A percentile compares a stretch with the other conserved stretches of the same genome.
These are phyloP conservation scores for Delichon dasypus DNA, from an alignment of 2,797 vertebrate genomes.

Conservation along the genomic window DNA sequence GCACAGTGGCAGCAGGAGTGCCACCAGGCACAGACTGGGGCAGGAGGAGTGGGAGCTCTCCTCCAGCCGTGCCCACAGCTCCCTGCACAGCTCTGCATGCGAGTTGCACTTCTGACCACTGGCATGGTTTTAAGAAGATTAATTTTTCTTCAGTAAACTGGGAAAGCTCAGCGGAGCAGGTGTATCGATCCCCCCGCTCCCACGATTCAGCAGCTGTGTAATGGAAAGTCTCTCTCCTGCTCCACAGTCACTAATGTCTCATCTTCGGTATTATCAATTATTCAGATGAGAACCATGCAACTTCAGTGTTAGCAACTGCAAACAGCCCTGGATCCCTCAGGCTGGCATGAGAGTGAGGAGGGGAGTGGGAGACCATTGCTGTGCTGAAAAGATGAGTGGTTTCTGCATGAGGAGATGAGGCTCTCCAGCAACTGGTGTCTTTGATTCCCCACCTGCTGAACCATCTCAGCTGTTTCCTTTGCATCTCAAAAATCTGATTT, in stretches of 20 bases:
- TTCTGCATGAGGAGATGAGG: neutral
- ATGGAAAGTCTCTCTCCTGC: conserved; percentile 37
- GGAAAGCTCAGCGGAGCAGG: neutral
- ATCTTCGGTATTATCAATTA: conserved; percentile 61
- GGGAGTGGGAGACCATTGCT: neutral
- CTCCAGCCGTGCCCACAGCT: neutral
- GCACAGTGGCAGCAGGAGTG: neutral
- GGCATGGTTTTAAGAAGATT: neutral
- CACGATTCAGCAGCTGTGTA: conserved; percentile 26
- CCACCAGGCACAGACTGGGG: neutral
- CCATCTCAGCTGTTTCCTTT: neutral
- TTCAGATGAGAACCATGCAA: conserved; percentile 39
- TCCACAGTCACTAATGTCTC: conserved; percentile 54
- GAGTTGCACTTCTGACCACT: neutral
- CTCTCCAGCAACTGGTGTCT: neutral
- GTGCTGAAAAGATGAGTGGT: neutral
- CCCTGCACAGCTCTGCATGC: rapidly evolving
- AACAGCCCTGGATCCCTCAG: neutral
- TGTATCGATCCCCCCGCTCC: conserved; percentile 23
- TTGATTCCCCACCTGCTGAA: neutral
- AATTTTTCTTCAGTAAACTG: conserved; percentile 9
- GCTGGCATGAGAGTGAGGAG: neutral
- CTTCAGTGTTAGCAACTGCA: conserved; percentile 23
- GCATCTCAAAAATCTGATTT: neutral
- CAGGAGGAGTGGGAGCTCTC: neutral